Evolutionary conservation across 2,113 vertebrate genomes (phyloP).

Genomic region (Elgaria multicarinata): DNA sequence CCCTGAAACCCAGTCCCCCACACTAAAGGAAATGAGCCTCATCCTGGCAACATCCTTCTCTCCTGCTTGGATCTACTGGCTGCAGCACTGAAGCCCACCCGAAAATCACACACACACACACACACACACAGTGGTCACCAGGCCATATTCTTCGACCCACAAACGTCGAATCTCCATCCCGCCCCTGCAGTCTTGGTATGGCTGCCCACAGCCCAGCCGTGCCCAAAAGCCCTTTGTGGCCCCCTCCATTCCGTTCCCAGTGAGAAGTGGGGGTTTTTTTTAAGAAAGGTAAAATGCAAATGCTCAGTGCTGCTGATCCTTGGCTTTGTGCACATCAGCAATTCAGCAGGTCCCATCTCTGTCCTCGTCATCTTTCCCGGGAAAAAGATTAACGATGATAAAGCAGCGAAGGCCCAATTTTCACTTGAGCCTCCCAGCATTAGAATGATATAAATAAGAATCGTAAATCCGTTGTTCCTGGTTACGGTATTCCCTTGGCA

Average conservation of each 20-base stretch:
- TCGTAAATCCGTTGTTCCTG: slow-evolving; percentile 21
- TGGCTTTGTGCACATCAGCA: slow-evolving; percentile 10
- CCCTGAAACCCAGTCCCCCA: no score
- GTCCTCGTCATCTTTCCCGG: slow-evolving; percentile 6
- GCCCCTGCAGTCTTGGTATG: neutral
- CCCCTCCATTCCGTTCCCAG: neutral
- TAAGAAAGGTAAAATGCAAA: neutral
- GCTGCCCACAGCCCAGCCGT: neutral
- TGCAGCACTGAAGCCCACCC: no score
- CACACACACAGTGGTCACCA: no score
- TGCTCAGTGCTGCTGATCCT: neutral
- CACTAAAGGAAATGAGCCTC: no score
- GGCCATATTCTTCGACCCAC: neutral
- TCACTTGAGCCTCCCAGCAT: slow-evolving; percentile 16
- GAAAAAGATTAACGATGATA: slow-evolving; percentile 37
- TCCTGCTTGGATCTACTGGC: no score
- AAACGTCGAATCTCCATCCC: no score
- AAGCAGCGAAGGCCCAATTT: slow-evolving; percentile 27
- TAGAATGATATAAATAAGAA: slow-evolving; percentile 28
- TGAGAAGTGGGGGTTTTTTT: neutral
- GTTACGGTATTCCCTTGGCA: slow-evolving; percentile 9
- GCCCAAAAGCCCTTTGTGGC: neutral
- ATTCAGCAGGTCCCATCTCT: neutral
- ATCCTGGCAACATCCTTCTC: no score
- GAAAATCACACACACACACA: no score